Evolutionary conservation across 1,140 invertebrate genomes (phyloP).

Genomic region (Hycleus phaleratus): DNA sequence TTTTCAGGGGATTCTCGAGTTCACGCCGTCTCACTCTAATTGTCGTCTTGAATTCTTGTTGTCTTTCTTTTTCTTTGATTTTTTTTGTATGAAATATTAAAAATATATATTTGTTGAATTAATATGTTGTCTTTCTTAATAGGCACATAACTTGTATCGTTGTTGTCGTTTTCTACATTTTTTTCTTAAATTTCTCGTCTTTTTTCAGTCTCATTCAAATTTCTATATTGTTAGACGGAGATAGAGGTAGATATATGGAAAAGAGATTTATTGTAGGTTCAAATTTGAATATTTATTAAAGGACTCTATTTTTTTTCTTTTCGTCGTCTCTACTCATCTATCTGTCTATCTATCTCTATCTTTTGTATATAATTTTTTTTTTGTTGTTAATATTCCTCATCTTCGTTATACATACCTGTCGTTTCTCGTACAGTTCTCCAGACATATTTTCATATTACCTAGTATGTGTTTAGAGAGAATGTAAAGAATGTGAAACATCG

Average conservation of each 20-base stretch:
- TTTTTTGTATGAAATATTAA: slow-evolving; percentile 16
- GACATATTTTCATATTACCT: slow-evolving; percentile 19
- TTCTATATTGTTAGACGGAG: no score
- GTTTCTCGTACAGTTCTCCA: slow-evolving; percentile 4
- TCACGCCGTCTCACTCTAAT: no score
- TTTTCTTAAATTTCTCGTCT: no score
- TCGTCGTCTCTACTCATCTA: slow-evolving; percentile 1
- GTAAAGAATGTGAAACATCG: slow-evolving; percentile 22
- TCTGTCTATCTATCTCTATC: background rate
- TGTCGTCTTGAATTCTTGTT: background rate
- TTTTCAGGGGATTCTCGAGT: background rate
- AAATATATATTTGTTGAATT: slow-evolving; percentile 32
- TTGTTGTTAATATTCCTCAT: background rate
- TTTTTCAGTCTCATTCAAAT: no score
- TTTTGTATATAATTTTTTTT: background rate
- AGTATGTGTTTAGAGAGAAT: slow-evolving; percentile 24
- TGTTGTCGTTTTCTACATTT: no score
- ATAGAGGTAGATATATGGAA: background rate
- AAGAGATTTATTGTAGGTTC: slow-evolving; percentile 30
- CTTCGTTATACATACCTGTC: no score
- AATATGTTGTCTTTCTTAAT: slow-evolving; percentile 33
- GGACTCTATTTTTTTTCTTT: slow-evolving; percentile 15
- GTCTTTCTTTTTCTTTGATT: no score
- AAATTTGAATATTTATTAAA: slow-evolving; percentile 36
- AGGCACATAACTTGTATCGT: slow-evolving; percentile 28